A percentile compares a stretch with the other conserved stretches of the same genome.
Conservation (phyloP, 1,140 invertebrate species). For the Drosophila pallidifrons region DNA sequence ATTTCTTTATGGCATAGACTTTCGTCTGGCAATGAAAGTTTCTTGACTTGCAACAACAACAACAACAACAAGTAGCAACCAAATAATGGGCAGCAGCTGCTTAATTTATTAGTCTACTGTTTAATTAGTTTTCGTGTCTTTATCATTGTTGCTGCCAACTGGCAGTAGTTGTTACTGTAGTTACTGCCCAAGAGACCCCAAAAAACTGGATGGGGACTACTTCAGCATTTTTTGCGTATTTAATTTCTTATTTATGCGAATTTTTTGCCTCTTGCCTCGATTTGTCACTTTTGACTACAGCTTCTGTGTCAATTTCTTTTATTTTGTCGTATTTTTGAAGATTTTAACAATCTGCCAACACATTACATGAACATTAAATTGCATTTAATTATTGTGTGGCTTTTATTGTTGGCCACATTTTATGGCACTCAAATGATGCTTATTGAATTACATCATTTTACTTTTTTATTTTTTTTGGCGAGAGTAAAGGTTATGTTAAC, state of each 20-base stretch:
- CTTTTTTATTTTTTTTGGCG: not conserved
- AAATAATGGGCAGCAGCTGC: conserved; percentile 50
- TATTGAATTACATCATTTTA: conserved; percentile 20
- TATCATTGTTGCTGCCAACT: conserved; percentile 40
- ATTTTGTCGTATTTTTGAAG: conserved; percentile 4
- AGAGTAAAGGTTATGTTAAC: conserved; percentile 18
- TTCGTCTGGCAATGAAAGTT: conserved; percentile 78
- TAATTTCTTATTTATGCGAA: conserved; percentile 61
- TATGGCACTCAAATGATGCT: conserved; percentile 9
- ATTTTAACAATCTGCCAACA: conserved; percentile 24
- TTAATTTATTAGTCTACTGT: conserved; percentile 73
- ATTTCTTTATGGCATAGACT: conserved; percentile 74
- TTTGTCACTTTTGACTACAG: conserved; percentile 25
- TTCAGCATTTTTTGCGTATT: conserved; percentile 42
- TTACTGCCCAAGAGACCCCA: conserved; percentile 1
- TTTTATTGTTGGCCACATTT: conserved; percentile 25
- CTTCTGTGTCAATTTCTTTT: conserved; percentile 26
- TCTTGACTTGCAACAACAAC: conserved; percentile 58
- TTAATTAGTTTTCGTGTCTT: conserved; percentile 71
- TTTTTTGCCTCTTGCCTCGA: conserved; percentile 33
- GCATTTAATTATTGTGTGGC: conserved; percentile 10
- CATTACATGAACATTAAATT: conserved; percentile 30
- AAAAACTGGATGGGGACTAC: not conserved
- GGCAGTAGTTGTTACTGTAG: conserved; percentile 15
- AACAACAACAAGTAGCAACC: conserved; percentile 25